Base-by-base conservation (phyloP, 2,888 invertebrate species). In the Eupelmus urozonus region DNA sequence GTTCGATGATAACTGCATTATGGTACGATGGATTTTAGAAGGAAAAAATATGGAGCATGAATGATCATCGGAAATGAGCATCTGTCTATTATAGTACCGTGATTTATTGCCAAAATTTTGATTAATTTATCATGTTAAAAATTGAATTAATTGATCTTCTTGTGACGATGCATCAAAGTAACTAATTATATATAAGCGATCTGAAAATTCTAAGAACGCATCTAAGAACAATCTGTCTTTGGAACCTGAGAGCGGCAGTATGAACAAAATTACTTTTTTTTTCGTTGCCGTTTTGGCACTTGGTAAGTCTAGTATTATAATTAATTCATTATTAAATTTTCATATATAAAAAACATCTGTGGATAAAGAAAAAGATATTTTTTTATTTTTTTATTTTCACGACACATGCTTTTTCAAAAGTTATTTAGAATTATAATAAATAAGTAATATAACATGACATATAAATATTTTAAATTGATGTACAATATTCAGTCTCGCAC, bases 291-390 rank as follows among this genome's bases (percentile, higher is more conserved):
- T 23, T 16, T 63, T 63, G 25, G 45, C 25, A 1, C 1, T 45
- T 23, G 45, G 63, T 63, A 63, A 63, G 62, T n/a, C n/a, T n/a
- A n/a, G n/a, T 42, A 34, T 34, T 34, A 5, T 13, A 2, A 25
- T 23, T 42, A 62, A 11, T 9, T 60, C 16, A 5, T 16, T 34
- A n/a, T 40, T 23, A 42, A 27, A 18, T 25, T 34, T n/a, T 34
- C 5, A 34, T 34, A 9, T n/a, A n/a, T n/a, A n/a, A n/a, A n/a
- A n/a, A n/a, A n/a, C n/a, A n/a, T n/a, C n/a, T n/a, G n/a, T n/a
- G n/a, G n/a, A n/a, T n/a, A n/a, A n/a, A n/a, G n/a, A n/a, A n/a
- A n/a, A n/a, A n/a, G n/a, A n/a, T n/a, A n/a, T n/a, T n/a, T n/a
- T n/a, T n/a, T n/a, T n/a, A n/a, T n/a, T n/a, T n/a, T n/a, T n/a